Evolutionary conservation across 2,797 vertebrate species (phyloP).

Genomic region (Cheirogaleus major): DNA sequence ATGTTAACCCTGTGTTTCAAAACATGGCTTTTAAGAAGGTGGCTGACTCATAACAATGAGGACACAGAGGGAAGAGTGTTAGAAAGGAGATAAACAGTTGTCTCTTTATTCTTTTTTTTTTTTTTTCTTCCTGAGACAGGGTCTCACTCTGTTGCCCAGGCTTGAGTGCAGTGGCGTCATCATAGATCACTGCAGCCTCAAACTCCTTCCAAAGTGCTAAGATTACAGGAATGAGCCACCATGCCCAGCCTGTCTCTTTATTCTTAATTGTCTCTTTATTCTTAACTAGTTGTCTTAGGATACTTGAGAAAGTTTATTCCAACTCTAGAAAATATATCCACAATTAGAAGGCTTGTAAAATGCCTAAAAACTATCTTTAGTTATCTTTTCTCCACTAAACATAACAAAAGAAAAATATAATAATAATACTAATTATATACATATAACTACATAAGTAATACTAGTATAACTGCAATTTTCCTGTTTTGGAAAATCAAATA

Average conservation of each 20-base stretch:
- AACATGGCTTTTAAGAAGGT: not conserved
- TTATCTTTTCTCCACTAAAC: not conserved
- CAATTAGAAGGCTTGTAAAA: conserved; percentile 1
- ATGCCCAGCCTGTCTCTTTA: not conserved
- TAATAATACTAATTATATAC: not conserved
- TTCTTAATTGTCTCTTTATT: too few relatives aligned
- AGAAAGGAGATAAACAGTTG: not conserved
- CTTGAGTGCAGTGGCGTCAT: not conserved
- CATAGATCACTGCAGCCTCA: not conserved
- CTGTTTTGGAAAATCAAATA: conserved; percentile 17
- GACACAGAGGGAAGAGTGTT: not conserved
- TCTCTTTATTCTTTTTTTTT: not conserved
- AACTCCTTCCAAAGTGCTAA: not conserved
- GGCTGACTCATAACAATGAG: not conserved
- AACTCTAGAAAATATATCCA: not conserved
- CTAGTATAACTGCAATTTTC: not conserved
- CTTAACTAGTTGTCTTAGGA: not conserved
- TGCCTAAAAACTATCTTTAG: not conserved
- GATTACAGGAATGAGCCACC: not conserved
- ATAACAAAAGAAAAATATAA: not conserved
- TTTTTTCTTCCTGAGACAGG: not conserved
- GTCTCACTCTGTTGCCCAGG: not conserved
- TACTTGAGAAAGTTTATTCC: not conserved
- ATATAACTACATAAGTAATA: not conserved
- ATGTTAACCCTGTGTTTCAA: not conserved